Evolutionary conservation across 2,113 vertebrate genomes (phyloP), one percentile per base, ranked within the genome.

Genomic region (Asarcornis scutulata): DNA sequence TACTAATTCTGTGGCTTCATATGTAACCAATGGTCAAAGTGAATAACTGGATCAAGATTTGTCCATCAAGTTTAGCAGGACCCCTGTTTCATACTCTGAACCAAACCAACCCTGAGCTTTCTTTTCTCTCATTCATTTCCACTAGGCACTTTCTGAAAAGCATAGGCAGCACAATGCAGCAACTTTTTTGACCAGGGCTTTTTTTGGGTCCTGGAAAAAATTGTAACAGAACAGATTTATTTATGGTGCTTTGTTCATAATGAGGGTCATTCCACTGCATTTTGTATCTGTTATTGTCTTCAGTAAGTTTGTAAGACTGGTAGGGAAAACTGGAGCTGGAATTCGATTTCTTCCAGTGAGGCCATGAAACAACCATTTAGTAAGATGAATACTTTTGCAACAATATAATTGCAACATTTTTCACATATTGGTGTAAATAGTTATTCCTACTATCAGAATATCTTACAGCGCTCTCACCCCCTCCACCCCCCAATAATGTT

Each of bases 81-180:
- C 23, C 66, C 86, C 66, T 92, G 21, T 15, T 79, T 95, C 34
- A 15, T 63, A 74, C 92, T 83, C 91, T 87, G 81, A 93, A 87
- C 44, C 71, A 92, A 92, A 38, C 53, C 68, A 95, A 13, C 48
- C 40, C 53, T 79, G 62, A 84, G 52, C 55, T 60, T 56, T 84
- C 77, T 91, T 92, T 95, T 27, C 21, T 16, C 38, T 75, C 53
- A 78, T 62, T 96, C 86, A 87, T 68, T 62, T 34, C 48, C 64
- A 26, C 66, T 95, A 92, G 86, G 78, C 91, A 84, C 66, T 84
- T 84, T 74, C 32, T 92, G 58, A 92, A 95, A 96, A 96, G 84
- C 81, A 31, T 62, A 82, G 58, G 74, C 74, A 92, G 36, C 40
- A 95, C 62, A 95, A 73, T 94, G 40, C 59, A 82, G 68, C 71